Evolutionary conservation across 2,797 vertebrate genomes (phyloP).

Genomic region (Peromyscus nudipes): DNA sequence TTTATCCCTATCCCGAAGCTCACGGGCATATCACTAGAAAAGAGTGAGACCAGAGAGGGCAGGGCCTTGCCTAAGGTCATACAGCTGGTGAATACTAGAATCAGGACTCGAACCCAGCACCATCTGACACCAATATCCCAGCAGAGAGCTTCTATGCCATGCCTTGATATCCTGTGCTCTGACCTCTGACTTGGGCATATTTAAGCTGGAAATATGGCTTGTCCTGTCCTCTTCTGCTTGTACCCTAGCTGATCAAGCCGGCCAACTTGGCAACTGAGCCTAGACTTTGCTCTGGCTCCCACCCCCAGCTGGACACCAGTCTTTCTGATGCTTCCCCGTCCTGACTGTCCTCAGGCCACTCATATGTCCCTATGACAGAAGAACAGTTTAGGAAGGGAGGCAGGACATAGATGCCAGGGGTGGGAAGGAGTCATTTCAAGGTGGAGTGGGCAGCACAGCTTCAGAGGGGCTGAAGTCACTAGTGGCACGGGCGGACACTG

Average conservation of each 20-base stretch:
- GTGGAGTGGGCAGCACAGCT: rapidly evolving
- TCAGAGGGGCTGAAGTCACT: background rate
- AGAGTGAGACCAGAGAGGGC: background rate
- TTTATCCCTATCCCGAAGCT: background rate
- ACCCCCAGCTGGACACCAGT: background rate
- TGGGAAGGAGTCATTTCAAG: background rate
- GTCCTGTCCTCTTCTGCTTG: background rate
- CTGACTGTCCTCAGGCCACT: background rate
- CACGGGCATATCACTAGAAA: background rate
- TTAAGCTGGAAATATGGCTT: background rate
- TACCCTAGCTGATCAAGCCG: background rate
- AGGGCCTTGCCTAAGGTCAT: background rate
- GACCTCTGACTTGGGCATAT: too few species aligned
- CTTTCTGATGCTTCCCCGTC: background rate
- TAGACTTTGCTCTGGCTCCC: background rate
- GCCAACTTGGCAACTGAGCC: background rate
- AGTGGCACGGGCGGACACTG: background rate
- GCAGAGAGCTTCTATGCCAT: background rate
- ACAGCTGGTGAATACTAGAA: background rate
- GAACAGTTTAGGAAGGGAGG: background rate
- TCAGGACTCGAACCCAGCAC: background rate
- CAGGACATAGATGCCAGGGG: background rate
- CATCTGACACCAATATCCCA: background rate
- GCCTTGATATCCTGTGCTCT: background rate
- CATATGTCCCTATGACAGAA: background rate